These are phyloP conservation scores for Acheta domesticus DNA, from an alignment of 2,888 invertebrate species.

Conservation along the genomic window DNA sequence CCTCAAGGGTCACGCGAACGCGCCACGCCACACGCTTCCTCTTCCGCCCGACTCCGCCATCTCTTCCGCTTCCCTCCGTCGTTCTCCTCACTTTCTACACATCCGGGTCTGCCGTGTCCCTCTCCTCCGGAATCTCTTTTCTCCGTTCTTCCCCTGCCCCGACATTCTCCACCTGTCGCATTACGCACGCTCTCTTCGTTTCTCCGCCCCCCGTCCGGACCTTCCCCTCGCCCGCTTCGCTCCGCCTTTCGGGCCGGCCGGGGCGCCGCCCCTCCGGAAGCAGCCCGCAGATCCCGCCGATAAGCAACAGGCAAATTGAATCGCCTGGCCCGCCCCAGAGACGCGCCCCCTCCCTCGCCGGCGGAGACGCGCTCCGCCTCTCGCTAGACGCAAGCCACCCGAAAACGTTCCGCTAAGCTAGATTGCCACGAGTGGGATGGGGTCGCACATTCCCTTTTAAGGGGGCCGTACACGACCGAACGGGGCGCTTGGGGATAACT, in stretches of 20 bases:
- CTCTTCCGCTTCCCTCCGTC: not conserved
- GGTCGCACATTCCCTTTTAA: no score
- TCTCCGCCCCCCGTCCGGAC: no score
- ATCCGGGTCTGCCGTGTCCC: not conserved
- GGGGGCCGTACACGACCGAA: no score
- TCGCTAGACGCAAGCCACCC: no score
- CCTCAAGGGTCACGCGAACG: not conserved
- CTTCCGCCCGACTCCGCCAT: not conserved
- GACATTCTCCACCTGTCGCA: not conserved
- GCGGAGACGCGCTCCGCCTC: no score
- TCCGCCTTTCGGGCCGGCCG: not conserved
- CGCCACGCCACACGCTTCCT: not conserved
- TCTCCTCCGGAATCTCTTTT: not conserved
- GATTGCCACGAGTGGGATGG: no score
- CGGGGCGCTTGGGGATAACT: no score
- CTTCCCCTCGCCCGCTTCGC: no score
- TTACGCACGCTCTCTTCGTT: not conserved
- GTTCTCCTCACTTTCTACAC: no score
- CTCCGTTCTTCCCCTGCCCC: not conserved
- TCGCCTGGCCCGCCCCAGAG: not conserved
- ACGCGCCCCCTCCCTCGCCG: no score
- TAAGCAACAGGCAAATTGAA: conserved; percentile 3
- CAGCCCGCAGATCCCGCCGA: not conserved
- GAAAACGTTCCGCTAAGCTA: no score
- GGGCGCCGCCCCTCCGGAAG: not conserved